phyloP scores from a whole-genome alignment of 2,797 vertebrate species.

The Crocidura indochinensis region DNA sequence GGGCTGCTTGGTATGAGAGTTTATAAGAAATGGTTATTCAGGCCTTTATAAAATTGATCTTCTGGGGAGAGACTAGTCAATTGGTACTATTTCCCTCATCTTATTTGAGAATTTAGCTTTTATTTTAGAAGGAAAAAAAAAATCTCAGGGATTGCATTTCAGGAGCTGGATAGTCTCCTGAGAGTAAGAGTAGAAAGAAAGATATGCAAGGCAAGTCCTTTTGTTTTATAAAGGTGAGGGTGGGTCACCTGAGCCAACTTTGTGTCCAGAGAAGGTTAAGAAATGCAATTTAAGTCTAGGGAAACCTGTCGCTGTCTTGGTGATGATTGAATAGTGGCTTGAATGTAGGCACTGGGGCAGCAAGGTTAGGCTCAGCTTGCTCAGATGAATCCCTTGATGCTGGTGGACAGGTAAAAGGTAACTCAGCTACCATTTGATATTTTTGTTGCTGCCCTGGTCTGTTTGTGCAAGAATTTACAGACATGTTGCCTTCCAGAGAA shows the following conservation, averaged over 20 bases:
- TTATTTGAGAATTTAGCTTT: slow-evolving; percentile 39
- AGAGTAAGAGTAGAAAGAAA: slow-evolving; percentile 47
- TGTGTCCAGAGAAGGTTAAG: not conserved
- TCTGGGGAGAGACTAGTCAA: not conserved
- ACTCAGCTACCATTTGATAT: not conserved
- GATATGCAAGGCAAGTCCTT: slow-evolving; percentile 9
- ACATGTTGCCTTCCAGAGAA: not conserved
- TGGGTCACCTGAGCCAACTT: slow-evolving; percentile 31
- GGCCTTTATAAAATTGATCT: not conserved
- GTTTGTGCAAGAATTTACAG: not conserved
- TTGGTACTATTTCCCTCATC: not conserved
- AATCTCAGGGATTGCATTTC: not conserved
- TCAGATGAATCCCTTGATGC: not conserved
- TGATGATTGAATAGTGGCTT: slow-evolving; percentile 5
- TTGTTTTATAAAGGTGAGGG: slow-evolving; percentile 9
- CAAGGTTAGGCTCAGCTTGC: not conserved
- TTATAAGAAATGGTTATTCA: not conserved
- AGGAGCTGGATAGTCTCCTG: accelerated
- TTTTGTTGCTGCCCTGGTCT: not conserved
- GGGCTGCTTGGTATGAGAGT: not conserved
- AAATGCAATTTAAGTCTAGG: slow-evolving; percentile 36
- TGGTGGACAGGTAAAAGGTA: not conserved
- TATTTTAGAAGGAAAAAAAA: not conserved
- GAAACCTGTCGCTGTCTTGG: not conserved
- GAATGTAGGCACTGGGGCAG: not conserved